Conservation (phyloP, 2,797 vertebrate genomes). For the Lophotriccus pileatus region DNA sequence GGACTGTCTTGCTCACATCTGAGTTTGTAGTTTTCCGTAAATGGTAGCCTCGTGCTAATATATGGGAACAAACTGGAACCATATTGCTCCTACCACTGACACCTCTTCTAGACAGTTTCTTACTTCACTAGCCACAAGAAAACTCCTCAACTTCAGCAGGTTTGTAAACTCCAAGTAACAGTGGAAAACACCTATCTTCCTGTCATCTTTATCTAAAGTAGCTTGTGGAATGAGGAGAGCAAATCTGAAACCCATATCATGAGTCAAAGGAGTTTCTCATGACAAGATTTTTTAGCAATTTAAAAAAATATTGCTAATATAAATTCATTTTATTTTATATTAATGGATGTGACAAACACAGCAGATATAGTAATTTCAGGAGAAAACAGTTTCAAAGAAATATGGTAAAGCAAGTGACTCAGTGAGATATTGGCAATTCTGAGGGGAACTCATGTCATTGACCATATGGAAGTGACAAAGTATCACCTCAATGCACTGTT, state of each 20-base stretch:
- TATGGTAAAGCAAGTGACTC: slow-evolving; percentile 54
- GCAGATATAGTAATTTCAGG: slow-evolving; percentile 32
- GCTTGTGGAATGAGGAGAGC: not conserved
- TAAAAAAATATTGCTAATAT: slow-evolving; percentile 33
- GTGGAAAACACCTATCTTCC: not conserved
- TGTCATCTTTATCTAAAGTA: slow-evolving; percentile 1
- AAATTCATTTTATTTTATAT: slow-evolving; percentile 56
- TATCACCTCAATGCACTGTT: slow-evolving; percentile 17
- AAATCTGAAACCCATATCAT: not conserved
- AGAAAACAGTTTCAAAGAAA: slow-evolving; percentile 59
- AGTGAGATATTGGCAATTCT: slow-evolving; percentile 52
- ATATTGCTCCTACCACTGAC: not conserved
- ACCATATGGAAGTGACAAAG: slow-evolving; percentile 43
- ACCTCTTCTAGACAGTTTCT: not conserved
- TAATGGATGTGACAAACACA: slow-evolving; percentile 52
- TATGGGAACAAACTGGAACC: not conserved
- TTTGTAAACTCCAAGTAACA: not conserved
- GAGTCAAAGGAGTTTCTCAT: not conserved
- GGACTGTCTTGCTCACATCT: not conserved
- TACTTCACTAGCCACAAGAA: not conserved
- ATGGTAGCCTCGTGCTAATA: not conserved
- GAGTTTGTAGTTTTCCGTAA: slow-evolving; percentile 9
- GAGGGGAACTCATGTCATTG: slow-evolving; percentile 32
- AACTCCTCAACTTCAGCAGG: slow-evolving; percentile 4
- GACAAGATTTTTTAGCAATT: not conserved